phyloP scores from a whole-genome alignment of 2,888 invertebrate genomes.

The Phania funesta region DNA sequence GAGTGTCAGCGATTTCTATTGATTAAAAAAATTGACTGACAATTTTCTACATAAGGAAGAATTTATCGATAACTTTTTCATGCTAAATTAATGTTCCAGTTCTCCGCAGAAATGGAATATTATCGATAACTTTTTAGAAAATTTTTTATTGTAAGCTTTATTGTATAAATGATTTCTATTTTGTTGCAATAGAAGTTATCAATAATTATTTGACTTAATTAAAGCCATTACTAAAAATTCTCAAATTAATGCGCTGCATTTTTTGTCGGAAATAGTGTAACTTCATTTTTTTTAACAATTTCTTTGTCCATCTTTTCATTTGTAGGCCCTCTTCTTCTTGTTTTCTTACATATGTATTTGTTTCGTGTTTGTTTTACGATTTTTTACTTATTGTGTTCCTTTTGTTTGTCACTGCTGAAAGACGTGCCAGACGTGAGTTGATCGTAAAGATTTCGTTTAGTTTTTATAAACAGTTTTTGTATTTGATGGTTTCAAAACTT shows the following conservation, averaged over 20 bases:
- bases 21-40: too few species aligned
- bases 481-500: slow-evolving; percentile 27
- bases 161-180: too few species aligned
- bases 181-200: too few species aligned
- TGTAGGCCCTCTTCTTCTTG: slow-evolving; percentile 6
- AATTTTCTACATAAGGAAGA: too few species aligned
- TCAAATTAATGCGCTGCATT: neutral
- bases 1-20: too few species aligned
- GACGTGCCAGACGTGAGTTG: slow-evolving; percentile 68
- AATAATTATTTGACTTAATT: too few species aligned
- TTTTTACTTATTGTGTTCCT: slow-evolving; percentile 22
- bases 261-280: neutral
- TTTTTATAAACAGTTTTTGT: neutral
- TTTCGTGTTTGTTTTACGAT: neutral
- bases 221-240: neutral
- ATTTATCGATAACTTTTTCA: too few species aligned
- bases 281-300: slow-evolving; percentile 4
- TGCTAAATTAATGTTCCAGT: too few species aligned
- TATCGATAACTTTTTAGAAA: neutral
- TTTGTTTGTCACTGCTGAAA: slow-evolving; percentile 58
- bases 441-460: slow-evolving; percentile 66
- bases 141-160: neutral
- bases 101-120: neutral
- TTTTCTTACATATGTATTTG: neutral
- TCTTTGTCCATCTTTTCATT: slow-evolving; percentile 23